Conservation (phyloP, 2,888 invertebrate species). For the Eupithecia inturbata region DNA sequence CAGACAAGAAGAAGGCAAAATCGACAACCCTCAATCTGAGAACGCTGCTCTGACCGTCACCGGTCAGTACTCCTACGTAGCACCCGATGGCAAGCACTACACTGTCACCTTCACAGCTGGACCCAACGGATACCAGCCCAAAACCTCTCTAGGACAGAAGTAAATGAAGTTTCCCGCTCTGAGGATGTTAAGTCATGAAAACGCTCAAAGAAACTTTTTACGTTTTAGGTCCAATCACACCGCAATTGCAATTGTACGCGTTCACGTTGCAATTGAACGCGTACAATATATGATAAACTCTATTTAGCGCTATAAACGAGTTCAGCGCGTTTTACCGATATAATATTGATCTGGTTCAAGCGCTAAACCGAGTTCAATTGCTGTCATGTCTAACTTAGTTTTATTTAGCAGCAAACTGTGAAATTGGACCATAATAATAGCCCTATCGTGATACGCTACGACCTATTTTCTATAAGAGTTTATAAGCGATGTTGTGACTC, state of each 20-base stretch:
- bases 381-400: no score
- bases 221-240: no score
- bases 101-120: slow-evolving; percentile 86
- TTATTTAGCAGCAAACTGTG: no score
- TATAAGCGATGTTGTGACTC: background rate
- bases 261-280: no score
- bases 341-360: no score
- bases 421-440: no score
- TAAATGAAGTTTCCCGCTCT: slow-evolving; percentile 36
- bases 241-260: no score
- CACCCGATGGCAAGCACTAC: slow-evolving; percentile 86
- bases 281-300: no score
- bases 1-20: slow-evolving; percentile 85
- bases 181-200: slow-evolving; percentile 7
- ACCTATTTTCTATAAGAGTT: background rate
- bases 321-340: no score
- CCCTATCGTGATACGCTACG: no score
- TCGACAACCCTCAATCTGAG: slow-evolving; percentile 86
- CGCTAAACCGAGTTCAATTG: no score
- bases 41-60: slow-evolving; percentile 86
- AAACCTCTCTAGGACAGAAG: slow-evolving; percentile 79
- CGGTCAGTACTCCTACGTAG: slow-evolving; percentile 86
- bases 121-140: slow-evolving; percentile 85
- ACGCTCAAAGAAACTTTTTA: background rate
- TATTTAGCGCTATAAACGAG: no score